These are phyloP conservation scores for Parazoanthus atlanticus DNA, from an alignment of 92 coral and sea anemone genomes.

Conservation along the genomic window DNA sequence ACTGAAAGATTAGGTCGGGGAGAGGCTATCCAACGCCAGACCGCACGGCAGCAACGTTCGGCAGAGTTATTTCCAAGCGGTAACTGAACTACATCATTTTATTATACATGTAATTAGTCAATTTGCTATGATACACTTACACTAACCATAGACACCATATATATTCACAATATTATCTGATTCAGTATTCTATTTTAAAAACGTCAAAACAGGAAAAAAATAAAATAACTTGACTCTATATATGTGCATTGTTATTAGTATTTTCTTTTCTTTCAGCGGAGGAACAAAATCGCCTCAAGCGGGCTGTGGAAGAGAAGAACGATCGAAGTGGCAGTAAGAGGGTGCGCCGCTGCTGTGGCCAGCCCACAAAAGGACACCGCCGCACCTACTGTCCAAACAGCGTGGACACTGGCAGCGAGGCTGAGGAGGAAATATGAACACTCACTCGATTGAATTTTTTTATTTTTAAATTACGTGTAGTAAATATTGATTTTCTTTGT, in stretches of 20 bases:
- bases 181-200: slow-evolving; percentile 13
- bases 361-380: slow-evolving; percentile 40
- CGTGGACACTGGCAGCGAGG: slow-evolving; percentile 31
- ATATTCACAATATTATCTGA: slow-evolving; percentile 16
- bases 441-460: neutral
- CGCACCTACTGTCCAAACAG: slow-evolving; percentile 35
- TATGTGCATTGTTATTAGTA: neutral
- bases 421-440: slow-evolving; percentile 16
- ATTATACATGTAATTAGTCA: slow-evolving; percentile 20
- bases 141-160: neutral
- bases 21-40: slow-evolving; percentile 40
- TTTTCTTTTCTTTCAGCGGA: slow-evolving; percentile 35
- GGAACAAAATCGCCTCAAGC: slow-evolving; percentile 26
- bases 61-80: slow-evolving; percentile 37
- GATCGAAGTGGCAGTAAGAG: slow-evolving; percentile 22
- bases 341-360: slow-evolving; percentile 35
- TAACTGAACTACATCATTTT: slow-evolving; percentile 17
- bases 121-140: slow-evolving; percentile 12
- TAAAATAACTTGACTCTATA: neutral
- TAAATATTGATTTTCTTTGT: slow-evolving; percentile 7
- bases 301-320: slow-evolving; percentile 29
- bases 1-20: slow-evolving; percentile 17
- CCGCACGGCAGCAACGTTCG: slow-evolving; percentile 21
- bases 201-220: slow-evolving; percentile 5
- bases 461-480: slow-evolving; percentile 14